A percentile compares a stretch with the other conserved stretches of the same genome.
Conservation (phyloP, 2,888 invertebrate species). For the Rugalucina vietnamica region DNA sequence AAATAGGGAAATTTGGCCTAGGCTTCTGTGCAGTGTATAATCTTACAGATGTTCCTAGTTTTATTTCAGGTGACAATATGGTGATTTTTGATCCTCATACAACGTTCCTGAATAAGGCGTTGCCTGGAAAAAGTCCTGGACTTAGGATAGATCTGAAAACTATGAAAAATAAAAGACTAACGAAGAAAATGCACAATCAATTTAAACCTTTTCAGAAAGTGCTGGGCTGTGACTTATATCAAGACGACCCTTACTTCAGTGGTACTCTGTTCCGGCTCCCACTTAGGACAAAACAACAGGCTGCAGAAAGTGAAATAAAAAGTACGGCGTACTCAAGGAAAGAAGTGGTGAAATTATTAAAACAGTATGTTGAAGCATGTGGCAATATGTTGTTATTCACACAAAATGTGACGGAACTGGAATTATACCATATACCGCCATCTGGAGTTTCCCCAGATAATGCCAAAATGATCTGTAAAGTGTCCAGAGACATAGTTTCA, state of each 20-base stretch:
- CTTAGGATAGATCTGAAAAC: conserved; percentile 57
- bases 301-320: conserved; percentile 75
- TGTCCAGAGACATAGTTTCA: neutral
- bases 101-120: conserved; percentile 70
- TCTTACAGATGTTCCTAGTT: conserved; percentile 81
- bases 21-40: conserved; percentile 82
- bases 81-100: conserved; percentile 82
- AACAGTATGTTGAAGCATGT: conserved; percentile 67
- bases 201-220: conserved; percentile 77
- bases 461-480: neutral
- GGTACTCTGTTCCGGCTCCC: conserved; percentile 81
- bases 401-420: conserved; percentile 76
- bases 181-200: conserved; percentile 71
- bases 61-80: conserved; percentile 77
- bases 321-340: conserved; percentile 63
- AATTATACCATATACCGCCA: conserved; percentile 71
- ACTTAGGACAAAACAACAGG: conserved; percentile 75
- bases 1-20: conserved; percentile 81
- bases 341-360: conserved; percentile 72
- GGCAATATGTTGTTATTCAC: conserved; percentile 79
- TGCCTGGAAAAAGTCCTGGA: conserved; percentile 59
- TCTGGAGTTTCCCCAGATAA: neutral
- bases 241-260: conserved; percentile 37
- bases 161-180: conserved; percentile 50
- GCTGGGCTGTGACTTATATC: conserved; percentile 67